Percentiles rank a stretch among this genome's conserved stretches.
These are phyloP conservation scores for Conomelus anceps DNA, from an alignment of 2,888 invertebrate species.

Conservation along the genomic window DNA sequence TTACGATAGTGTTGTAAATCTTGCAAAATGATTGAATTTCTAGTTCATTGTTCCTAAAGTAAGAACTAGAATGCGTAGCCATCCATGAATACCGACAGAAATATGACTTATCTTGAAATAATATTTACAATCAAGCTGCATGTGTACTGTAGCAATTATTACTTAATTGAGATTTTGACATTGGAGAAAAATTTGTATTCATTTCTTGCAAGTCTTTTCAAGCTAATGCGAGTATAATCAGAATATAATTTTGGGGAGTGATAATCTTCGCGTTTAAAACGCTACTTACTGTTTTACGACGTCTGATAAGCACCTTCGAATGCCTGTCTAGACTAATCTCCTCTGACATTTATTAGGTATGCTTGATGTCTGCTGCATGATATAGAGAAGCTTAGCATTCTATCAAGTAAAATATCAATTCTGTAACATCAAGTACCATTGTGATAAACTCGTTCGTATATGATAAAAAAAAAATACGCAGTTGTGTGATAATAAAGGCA, in stretches of 20 bases:
- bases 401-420: neutral
- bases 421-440: neutral
- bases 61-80: neutral
- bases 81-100: neutral
- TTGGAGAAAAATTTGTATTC: neutral
- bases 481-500: neutral
- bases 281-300: neutral
- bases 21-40: too few relatives aligned
- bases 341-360: neutral
- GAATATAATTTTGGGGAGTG: neutral
- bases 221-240: neutral
- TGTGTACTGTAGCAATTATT: neutral
- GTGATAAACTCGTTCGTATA: neutral
- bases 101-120: neutral
- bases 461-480: neutral
- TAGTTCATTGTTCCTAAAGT: neutral
- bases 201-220: neutral
- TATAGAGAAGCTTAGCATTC: neutral
- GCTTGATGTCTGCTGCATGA: neutral
- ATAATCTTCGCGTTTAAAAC: neutral
- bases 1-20: neutral
- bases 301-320: neutral
- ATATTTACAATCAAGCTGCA: neutral
- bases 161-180: neutral
- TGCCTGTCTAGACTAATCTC: neutral